Conservation (phyloP, 2,888 invertebrate genomes). For the Drosophila planitibia region DNA sequence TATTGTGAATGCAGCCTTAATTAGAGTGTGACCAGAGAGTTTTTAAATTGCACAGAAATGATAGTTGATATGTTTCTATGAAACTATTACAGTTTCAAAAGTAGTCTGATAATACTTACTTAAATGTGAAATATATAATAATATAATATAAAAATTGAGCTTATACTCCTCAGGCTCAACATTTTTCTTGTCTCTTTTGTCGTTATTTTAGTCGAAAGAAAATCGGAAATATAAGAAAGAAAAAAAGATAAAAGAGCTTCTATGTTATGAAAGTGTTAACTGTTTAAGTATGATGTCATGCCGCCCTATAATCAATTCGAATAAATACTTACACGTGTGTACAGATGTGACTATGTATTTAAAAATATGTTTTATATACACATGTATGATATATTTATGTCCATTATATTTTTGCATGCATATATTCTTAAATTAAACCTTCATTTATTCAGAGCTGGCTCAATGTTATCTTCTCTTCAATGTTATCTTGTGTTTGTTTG, state of each 20-base stretch:
- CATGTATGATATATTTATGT: background rate
- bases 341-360: background rate
- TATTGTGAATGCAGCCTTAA: conserved; percentile 50
- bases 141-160: too few relatives aligned
- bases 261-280: background rate
- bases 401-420: background rate
- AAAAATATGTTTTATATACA: background rate
- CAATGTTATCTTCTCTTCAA: background rate
- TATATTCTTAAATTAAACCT: background rate
- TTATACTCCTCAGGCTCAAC: background rate
- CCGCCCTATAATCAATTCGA: background rate
- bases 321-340: background rate
- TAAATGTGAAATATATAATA: background rate
- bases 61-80: conserved; percentile 16
- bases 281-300: background rate
- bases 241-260: background rate
- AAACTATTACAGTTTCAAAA: background rate
- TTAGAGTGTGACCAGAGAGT: conserved; percentile 45
- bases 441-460: background rate
- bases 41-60: background rate
- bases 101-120: background rate
- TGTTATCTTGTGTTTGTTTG: background rate
- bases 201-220: background rate
- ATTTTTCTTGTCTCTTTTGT: background rate
- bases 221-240: background rate